Evolutionary conservation across 2,797 vertebrate species (phyloP).

Genomic region (Pangasius larnaudii): DNA sequence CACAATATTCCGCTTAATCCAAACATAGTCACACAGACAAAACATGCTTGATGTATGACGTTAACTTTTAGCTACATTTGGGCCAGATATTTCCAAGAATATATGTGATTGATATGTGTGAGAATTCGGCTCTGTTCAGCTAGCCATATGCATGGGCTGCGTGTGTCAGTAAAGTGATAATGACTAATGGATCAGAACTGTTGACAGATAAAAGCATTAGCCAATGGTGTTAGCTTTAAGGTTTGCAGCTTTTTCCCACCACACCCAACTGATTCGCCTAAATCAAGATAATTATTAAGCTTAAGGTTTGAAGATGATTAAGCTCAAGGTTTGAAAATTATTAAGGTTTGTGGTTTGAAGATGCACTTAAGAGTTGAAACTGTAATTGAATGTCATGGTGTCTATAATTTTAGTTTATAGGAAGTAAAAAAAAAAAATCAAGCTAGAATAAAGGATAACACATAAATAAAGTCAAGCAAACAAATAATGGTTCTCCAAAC

Average conservation of each 20-base stretch:
- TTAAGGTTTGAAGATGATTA: no score
- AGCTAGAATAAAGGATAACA: not conserved
- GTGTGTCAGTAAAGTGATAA: not conserved
- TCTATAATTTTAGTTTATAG: not conserved
- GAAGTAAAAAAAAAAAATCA: not conserved
- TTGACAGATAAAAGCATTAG: not conserved
- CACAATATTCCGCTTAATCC: not conserved
- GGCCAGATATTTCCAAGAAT: not conserved
- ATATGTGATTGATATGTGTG: no score
- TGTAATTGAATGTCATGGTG: not conserved
- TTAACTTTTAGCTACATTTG: not conserved
- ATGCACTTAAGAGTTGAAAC: not conserved
- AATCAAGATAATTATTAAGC: not conserved
- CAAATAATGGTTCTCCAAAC: not conserved
- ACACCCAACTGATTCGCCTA: not conserved
- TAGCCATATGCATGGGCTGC: not conserved
- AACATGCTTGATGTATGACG: not conserved
- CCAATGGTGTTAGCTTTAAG: not conserved
- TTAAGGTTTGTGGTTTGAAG: not conserved
- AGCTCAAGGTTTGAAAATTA: no score
- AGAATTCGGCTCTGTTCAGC: not conserved
- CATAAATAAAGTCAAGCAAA: not conserved
- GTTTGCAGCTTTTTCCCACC: not conserved
- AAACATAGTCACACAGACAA: not conserved
- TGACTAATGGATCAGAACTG: not conserved